Evolutionary conservation across 2,797 vertebrate genomes (phyloP).

Genomic region (Anguilla pacifica): DNA sequence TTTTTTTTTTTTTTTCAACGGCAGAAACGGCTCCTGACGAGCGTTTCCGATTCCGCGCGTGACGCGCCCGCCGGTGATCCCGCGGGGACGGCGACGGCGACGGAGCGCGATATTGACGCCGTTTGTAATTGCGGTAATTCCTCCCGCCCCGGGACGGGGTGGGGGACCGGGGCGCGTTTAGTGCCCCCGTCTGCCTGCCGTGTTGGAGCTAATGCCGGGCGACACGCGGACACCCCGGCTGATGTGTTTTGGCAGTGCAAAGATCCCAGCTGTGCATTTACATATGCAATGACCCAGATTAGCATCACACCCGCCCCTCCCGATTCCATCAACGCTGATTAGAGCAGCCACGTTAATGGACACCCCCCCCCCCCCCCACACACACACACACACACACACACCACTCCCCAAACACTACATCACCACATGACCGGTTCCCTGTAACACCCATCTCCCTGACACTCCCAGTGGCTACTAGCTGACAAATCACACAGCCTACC

Average conservation of each 20-base stretch:
- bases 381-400: neutral
- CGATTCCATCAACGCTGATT: conserved; percentile 79
- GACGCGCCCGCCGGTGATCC: neutral
- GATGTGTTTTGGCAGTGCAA: conserved; percentile 78
- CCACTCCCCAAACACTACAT: neutral
- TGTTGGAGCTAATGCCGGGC: conserved; percentile 70
- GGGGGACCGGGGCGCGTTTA: conserved; percentile 47
- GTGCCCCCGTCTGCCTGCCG: conserved; percentile 47
- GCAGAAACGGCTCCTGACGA: neutral
- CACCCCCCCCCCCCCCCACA: neutral
- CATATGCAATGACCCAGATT: conserved; percentile 91
- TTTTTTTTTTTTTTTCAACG: neutral
- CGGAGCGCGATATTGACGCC: conserved; percentile 58
- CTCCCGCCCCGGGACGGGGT: conserved; percentile 27
- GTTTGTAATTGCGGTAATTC: conserved; percentile 57
- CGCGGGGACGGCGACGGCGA: conserved; percentile 14
- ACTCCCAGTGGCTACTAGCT: neutral
- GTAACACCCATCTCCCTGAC: neutral
- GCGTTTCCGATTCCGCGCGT: neutral
- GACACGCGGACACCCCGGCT: conserved; percentile 74
- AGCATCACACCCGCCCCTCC: conserved; percentile 65
- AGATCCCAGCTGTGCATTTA: conserved; percentile 86
- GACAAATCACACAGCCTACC: neutral
- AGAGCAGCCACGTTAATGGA: conserved; percentile 57
- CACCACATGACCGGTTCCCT: neutral